Conservation (phyloP, 2,113 vertebrate genomes). For the Emydura subglobosa region DNA sequence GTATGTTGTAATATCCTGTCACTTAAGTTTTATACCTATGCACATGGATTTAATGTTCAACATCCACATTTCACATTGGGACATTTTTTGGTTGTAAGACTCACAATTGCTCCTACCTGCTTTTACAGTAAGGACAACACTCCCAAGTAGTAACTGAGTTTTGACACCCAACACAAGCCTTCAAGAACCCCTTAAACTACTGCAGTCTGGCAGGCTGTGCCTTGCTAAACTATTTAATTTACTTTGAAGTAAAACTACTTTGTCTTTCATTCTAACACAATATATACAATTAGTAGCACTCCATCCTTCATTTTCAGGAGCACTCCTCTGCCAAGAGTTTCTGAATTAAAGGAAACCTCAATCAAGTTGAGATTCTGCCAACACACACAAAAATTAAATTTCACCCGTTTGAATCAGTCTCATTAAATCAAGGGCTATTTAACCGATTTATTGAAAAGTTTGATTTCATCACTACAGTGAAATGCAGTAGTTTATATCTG, state of each 20-base stretch:
- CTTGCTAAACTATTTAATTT: not conserved
- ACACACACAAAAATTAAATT: conserved; percentile 59
- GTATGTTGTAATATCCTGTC: not conserved
- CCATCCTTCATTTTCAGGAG: conserved; percentile 6
- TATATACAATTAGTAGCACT: not conserved
- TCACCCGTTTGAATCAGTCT: conserved; percentile 37
- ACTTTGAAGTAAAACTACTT: not conserved
- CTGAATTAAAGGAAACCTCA: conserved; percentile 34
- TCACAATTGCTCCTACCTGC: not conserved
- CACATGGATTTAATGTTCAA: not conserved
- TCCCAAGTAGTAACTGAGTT: not conserved
- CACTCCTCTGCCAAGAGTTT: conserved; percentile 22
- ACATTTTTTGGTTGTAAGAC: not conserved
- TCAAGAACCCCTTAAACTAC: not conserved
- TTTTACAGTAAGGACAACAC: not conserved
- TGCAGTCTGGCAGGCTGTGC: not conserved
- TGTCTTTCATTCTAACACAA: not conserved
- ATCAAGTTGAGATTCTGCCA: conserved; percentile 38
- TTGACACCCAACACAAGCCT: not conserved
- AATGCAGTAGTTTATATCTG: conserved; percentile 7
- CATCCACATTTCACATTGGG: not conserved
- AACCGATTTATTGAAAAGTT: not conserved
- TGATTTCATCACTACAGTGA: not conserved
- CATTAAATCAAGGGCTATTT: conserved; percentile 13
- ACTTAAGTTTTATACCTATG: not conserved